Evolutionary conservation across 2,888 invertebrate species (phyloP).

Genomic region (Apoderus coryli): DNA sequence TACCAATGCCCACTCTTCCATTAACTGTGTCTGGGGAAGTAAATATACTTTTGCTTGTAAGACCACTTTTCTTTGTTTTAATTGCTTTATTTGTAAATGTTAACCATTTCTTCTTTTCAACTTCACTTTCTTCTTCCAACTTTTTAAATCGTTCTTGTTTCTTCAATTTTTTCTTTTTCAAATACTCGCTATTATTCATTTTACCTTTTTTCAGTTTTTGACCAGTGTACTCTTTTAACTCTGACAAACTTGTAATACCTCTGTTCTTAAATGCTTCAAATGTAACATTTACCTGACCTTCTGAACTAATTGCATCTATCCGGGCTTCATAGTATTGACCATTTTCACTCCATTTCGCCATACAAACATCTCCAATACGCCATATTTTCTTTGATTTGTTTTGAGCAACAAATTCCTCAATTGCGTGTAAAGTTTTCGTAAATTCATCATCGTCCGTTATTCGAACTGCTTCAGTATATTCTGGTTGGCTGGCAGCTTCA

Average conservation of each 20-base stretch:
- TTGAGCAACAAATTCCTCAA: conserved; percentile 40
- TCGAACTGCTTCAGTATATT: conserved; percentile 34
- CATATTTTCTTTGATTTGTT: conserved; percentile 47
- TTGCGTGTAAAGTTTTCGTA: conserved; percentile 53
- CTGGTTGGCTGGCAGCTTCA: conserved; percentile 40
- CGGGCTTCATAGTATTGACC: conserved; percentile 84
- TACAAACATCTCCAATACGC: conserved; percentile 83
- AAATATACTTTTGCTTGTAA: conserved; percentile 77
- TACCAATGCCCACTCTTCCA: conserved; percentile 92
- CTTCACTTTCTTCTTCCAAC: conserved; percentile 89
- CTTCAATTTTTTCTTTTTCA: conserved; percentile 91
- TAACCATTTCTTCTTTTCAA: conserved; percentile 96
- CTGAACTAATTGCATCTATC: conserved; percentile 70
- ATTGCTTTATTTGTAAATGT: conserved; percentile 81
- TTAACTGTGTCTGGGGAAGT: conserved; percentile 87
- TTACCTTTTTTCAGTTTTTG: conserved; percentile 36
- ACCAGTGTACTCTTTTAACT: conserved; percentile 45
- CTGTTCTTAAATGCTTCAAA: conserved; percentile 81
- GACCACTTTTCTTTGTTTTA: conserved; percentile 69
- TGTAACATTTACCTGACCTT: conserved; percentile 76
- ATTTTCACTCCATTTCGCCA: conserved; percentile 88
- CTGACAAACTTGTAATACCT: conserved; percentile 58
- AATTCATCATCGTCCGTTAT: conserved; percentile 44
- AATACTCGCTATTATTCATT: conserved; percentile 83
- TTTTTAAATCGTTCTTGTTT: conserved; percentile 89